Evolutionary conservation across 2,888 invertebrate genomes (phyloP).

Genomic region (Dinocampus coccinellae): DNA sequence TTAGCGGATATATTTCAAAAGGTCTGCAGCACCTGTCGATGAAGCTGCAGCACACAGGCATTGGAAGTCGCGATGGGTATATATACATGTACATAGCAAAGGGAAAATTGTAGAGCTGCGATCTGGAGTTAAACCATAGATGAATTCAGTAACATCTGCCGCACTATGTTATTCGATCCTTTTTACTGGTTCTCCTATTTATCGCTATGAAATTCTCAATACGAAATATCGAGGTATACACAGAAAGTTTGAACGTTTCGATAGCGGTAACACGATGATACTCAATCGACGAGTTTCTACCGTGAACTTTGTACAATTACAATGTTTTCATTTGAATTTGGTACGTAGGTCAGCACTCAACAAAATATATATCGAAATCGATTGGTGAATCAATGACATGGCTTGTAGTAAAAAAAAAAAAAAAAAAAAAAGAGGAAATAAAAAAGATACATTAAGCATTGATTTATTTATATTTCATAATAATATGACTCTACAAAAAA

Average conservation of each 20-base stretch:
- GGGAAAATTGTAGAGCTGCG: conserved; percentile 23
- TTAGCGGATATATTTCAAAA: conserved; percentile 37
- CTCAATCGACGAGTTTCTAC: conserved; percentile 14
- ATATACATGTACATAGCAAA: neutral
- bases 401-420: too few species aligned
- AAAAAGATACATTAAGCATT: too few species aligned
- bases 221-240: neutral
- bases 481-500: too few species aligned
- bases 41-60: conserved; percentile 13
- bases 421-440: too few species aligned
- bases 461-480: too few species aligned
- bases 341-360: neutral
- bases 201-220: conserved; percentile 4
- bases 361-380: too few species aligned
- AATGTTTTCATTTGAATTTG: neutral
- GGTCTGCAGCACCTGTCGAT: conserved; percentile 33
- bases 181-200: conserved; percentile 11
- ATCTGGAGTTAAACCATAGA: conserved; percentile 18
- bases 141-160: conserved; percentile 33
- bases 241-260: conserved; percentile 18
- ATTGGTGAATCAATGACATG: too few species aligned
- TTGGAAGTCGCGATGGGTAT: conserved; percentile 12
- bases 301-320: conserved; percentile 15
- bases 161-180: conserved; percentile 18
- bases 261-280: conserved; percentile 6